Base-by-base conservation (phyloP, 2,888 invertebrate species). In the Eristalinus sepulchralis region DNA sequence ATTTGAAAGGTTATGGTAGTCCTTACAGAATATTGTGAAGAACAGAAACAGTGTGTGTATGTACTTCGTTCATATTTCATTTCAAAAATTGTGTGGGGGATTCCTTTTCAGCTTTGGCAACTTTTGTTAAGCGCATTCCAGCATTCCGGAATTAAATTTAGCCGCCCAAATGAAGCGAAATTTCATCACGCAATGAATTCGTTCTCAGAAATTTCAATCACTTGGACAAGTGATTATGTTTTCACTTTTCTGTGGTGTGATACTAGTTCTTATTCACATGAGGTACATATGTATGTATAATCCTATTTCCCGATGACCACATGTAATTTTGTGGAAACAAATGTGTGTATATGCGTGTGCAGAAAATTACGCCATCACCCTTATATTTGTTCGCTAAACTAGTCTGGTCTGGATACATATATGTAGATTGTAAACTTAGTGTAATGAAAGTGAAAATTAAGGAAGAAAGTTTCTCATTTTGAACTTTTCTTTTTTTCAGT, bases 401-500 rank as follows among this genome's bases (percentile, higher is more conserved):
- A 27, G 27, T 27, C 27, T 27, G 27, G 27, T 27, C 27, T 27
- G 27, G 27, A 5, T 27, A 27, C 27, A 27, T 27, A 27, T 3
- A 27, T 2, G 27, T 27, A 27, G 27, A 27, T 3, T 27, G 2
- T 27, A 27, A 27, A 27, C 5, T 27, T 27, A 27, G 27, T 3
- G 5, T 2, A 27, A 27, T 27, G 5, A 27, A 27, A 27, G 27
- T 27, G 27, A 27, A 27, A 27, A 2, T 27, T 27, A 27, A 27
- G 27, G 27, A 27, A 27, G 27, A 27, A 27, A 59, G 22, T 67
- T 57, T 66, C 0, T 63, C 63, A 27, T 79, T 77, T n/a, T n/a
- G n/a, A n/a, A n/a, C 64, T 72, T 57, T 70, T 55, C 31, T 5
- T 39, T 71, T 87, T 75, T 64, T n/a, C n/a, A 89, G 89, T 84